Base-by-base conservation (phyloP, 2,113 vertebrate genomes). In the Orthonyx spaldingii region DNA sequence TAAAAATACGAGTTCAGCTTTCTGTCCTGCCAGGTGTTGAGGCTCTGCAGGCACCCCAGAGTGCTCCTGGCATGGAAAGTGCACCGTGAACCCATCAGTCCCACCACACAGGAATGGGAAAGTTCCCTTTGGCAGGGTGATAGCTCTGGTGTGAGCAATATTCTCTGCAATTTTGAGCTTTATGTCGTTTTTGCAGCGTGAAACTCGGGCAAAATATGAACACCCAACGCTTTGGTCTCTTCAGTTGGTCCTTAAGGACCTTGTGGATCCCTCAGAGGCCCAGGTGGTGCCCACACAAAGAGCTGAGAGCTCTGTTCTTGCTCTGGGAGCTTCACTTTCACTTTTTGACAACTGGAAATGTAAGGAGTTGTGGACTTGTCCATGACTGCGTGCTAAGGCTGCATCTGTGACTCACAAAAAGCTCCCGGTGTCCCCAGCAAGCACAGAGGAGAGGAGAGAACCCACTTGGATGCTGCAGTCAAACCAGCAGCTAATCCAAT, bases 401-500 rank as follows among this genome's bases (percentile, higher is more conserved):
- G 71, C 64, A 26, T 53, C 77, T 71, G 9, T 81, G 93, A 84
- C 50, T 96, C 95, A 87, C 81, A 59, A 4, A 95, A 84, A 86
- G 76, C 92, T n/a, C n/a, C n/a, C n/a, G n/a, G n/a, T n/a, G n/a
- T 84, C 90, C 65, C 65, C 87, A 32, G 27, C 42, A 92, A 94
- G 95, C 89, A 21, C 33, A 37, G 16, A 17, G 35, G 60, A 79
- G 47, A 82, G 70, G 35, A 78, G 77, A 78, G 60, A 68, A n/a
- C n/a, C n/a, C n/a, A 69, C 82, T 84, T 68, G 56, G 37, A 37
- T 32, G 41, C 92, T 64, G 49, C 77, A 71, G 55, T 32, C 84
- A 47, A 55, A 46, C 12, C 90, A 47, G 74, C 68, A 83, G 81
- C 57, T 91, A 94, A 96, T 93, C 78, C 94, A 90, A 69, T 94